Evolutionary conservation across 2,888 invertebrate genomes (phyloP), one percentile per base, ranked within the genome.

Genomic region (Chrysolina haemoptera): DNA sequence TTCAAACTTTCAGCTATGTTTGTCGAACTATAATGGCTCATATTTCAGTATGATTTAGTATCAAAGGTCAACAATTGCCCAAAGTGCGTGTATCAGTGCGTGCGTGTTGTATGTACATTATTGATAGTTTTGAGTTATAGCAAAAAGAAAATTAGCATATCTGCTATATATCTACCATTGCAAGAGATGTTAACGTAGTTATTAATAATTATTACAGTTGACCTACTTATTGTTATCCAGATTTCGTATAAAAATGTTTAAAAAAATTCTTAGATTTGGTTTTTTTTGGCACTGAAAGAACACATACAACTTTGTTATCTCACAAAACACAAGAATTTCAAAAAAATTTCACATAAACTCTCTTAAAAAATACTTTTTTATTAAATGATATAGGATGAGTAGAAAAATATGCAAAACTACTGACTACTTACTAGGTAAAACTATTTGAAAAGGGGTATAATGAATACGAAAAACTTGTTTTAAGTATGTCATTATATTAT

Each of bases 131-230:
- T 63, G 63, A 63, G 35, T 63, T 63, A 63, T 16, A 63, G 63
- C 40, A 63, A 63, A 63, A 40, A 40, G 16, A 63, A 63, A 63
- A 63, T 63, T 63, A 40, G 63, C 63, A 63, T 63, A 63, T 40
- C 9, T 27, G 63, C 63, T 16, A 63, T n/a, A 46, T 40, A 18
- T 63, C 11, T 63, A 40, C 63, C 63, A 63, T 41, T 40, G 63
- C 40, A 27, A 27, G 35, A 40, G n/a, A 63, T 63, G 16, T 63
- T 63, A 63, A 63, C n/a, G 63, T 63, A 40, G 14, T 63, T 35
- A 35, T 63, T 27, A 40, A 16, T 27, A 40, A 16, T 35, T 9
- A 40, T 40, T 63, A 35, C 40, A 65, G n/a, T 65, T 41, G 63
- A 46, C 46, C 3, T 65, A 40, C 65, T 65, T n/a, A n/a, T n/a